Base-by-base conservation (phyloP, 2,888 invertebrate species). In the Hirtodrosophila histrioides region DNA sequence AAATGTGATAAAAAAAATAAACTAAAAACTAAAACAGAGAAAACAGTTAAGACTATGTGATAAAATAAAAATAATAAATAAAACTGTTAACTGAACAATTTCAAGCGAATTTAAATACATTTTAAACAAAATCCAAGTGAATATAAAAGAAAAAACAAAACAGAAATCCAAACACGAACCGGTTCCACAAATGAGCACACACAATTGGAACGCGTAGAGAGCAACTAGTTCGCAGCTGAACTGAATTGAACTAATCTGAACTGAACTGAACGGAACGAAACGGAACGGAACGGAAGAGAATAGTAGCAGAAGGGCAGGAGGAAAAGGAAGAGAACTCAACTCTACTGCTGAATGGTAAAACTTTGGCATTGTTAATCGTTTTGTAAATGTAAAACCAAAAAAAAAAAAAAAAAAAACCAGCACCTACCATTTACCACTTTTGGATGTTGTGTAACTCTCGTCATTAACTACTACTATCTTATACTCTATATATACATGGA, bases 381-480 rank as follows among this genome's bases (percentile, higher is more conserved):
- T 67, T 58, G 43, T 60, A 65, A 63, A 55, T 63, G 60, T 68
- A 54, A 56, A 66, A 64, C 1, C 27, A 27, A 27, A 27, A 27
- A 5, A 1, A 27, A 27, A 27, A 27, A 5, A 4, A 27, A 56
- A 68, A 31, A 31, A 31, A 31, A 8, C 54, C 65, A 69, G 50
- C 49, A 58, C 33, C 54, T 55, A 51, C 62, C 75, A 74, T 78
- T 17, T 17, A 67, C 60, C 78, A 77, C 62, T 74, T 43, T 75
- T 81, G 82, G 87, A 82, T 87, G 87, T 87, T 87, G 88, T 87
- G 86, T 85, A 78, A 87, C 68, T 67, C 46, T 86, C 71, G 85
- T 62, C 78, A 87, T 82, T 81, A 81, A 81, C 85, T 65, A 73
- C 68, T 51, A 62, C 73, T 76, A 62, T 69, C 39, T 43, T 54